phyloP scores from a whole-genome alignment of 2,797 vertebrate genomes.

The Nannoperca obscura region DNA sequence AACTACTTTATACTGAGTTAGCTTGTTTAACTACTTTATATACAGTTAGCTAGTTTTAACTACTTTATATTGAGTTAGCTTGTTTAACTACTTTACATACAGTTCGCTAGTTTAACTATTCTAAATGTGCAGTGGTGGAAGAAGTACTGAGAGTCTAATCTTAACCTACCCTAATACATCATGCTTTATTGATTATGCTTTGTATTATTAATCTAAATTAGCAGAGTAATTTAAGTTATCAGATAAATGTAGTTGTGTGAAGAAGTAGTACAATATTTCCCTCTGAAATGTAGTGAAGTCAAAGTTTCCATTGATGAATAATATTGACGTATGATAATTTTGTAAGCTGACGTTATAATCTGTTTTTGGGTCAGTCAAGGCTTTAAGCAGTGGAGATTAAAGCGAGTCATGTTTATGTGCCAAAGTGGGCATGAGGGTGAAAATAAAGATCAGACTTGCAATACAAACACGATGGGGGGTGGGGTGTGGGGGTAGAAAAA shows the following conservation, averaged over 20 bases:
- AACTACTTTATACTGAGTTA: too few species aligned
- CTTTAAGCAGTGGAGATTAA: constrained; percentile 33
- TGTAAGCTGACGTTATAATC: neutral
- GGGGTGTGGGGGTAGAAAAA: constrained; percentile 7
- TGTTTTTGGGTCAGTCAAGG: neutral
- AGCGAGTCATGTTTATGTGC: constrained; percentile 20
- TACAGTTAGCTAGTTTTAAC: too few species aligned
- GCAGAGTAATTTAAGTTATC: neutral
- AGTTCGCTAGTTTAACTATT: too few species aligned
- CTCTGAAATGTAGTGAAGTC: neutral
- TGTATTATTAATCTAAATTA: neutral
- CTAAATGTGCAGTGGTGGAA: too few species aligned
- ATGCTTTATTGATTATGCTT: neutral
- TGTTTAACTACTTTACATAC: too few species aligned
- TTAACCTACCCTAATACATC: too few species aligned
- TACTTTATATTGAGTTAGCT: too few species aligned
- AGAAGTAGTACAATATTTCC: neutral
- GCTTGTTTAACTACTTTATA: too few species aligned
- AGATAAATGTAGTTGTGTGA: neutral
- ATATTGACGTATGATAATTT: neutral
- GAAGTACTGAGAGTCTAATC: too few species aligned
- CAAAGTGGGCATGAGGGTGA: constrained; percentile 31
- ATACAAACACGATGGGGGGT: constrained; percentile 36
- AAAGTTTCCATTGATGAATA: neutral
- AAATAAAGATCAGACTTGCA: constrained; percentile 35